phyloP scores from a whole-genome alignment of 2,113 vertebrate species.

The Phaethon lepturus region DNA sequence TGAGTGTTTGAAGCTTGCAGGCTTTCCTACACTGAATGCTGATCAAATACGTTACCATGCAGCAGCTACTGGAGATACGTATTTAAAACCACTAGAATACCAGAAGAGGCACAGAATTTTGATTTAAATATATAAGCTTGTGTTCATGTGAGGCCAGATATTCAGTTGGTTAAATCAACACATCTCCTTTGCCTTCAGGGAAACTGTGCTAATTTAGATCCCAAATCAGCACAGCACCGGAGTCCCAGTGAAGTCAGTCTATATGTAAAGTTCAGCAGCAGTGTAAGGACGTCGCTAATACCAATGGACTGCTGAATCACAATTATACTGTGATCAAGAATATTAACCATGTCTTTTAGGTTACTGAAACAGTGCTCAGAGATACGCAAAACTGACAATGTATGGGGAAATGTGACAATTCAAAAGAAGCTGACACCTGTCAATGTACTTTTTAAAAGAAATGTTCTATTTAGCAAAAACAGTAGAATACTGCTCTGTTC shows the following conservation, averaged over 20 bases:
- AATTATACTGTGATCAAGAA: background rate
- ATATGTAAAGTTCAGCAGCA: background rate
- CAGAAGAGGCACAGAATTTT: background rate
- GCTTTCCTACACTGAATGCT: fast-evolving
- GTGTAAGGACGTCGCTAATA: background rate
- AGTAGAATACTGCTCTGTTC: background rate
- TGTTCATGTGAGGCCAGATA: background rate
- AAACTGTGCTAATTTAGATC: background rate
- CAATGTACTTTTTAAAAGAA: background rate
- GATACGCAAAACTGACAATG: background rate
- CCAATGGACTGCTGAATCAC: background rate
- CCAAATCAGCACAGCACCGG: background rate
- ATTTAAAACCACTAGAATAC: background rate
- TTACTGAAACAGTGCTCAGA: background rate
- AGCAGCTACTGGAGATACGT: background rate
- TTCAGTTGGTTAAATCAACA: background rate
- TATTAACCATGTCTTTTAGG: background rate
- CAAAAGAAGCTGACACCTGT: background rate
- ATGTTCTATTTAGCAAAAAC: background rate
- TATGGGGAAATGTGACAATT: background rate
- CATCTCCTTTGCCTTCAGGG: background rate
- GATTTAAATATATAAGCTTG: background rate
- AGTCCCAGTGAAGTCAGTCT: background rate
- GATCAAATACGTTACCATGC: fast-evolving
- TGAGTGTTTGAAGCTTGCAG: background rate